Conservation (phyloP, 2,888 invertebrate genomes). For the Eupithecia dodoneata region DNA sequence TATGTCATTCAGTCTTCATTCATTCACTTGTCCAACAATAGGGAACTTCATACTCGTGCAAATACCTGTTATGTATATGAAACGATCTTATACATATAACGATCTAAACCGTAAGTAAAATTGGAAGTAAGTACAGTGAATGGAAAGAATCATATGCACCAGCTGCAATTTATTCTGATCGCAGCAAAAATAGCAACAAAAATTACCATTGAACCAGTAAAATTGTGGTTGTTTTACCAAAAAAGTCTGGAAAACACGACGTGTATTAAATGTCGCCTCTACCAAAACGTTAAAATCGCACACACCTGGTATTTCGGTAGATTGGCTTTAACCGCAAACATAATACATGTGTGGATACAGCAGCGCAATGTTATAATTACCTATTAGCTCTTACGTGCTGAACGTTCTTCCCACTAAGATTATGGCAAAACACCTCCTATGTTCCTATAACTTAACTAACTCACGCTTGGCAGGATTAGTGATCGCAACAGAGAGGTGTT, state of each 20-base stretch:
- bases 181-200: not conserved
- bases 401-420: too few relatives aligned
- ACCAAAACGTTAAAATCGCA: constrained; percentile 28
- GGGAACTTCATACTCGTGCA: too few relatives aligned
- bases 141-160: not conserved
- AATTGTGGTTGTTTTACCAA: constrained; percentile 5
- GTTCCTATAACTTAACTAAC: too few relatives aligned
- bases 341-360: constrained; percentile 15
- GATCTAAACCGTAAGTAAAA: too few relatives aligned
- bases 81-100: too few relatives aligned
- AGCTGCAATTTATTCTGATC: not conserved
- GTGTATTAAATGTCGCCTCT: constrained; percentile 26
- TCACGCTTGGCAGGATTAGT: too few relatives aligned
- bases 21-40: too few relatives aligned
- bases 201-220: not conserved
- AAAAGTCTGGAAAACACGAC: constrained; percentile 11
- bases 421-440: too few relatives aligned
- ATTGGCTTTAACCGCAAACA: constrained; percentile 33
- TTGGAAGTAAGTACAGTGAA: not conserved
- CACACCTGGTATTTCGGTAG: constrained; percentile 36
- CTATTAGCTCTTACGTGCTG: too few relatives aligned
- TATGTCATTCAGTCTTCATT: too few relatives aligned
- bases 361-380: not conserved
- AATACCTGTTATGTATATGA: too few relatives aligned
- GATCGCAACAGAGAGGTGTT: too few relatives aligned